Evolutionary conservation across 2,888 invertebrate species (phyloP), one percentile per base, ranked within the genome.

Genomic region (Drosophila diplacantha): DNA sequence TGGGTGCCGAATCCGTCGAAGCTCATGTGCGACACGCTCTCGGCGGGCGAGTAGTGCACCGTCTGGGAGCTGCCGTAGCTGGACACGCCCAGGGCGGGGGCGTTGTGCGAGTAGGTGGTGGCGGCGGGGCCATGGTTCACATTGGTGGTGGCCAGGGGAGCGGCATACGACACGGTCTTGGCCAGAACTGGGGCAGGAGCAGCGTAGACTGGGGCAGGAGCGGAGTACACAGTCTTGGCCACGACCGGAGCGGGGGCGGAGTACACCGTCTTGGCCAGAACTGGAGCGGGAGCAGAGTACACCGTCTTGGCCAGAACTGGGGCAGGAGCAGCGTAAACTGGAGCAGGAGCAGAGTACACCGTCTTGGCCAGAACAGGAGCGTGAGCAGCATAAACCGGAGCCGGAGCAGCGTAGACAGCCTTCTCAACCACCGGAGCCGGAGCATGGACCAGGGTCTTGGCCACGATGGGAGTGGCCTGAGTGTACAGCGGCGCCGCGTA

Each of bases 1-100:
- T 91, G 90, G 76, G 91, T 90, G 74, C 91, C 91, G 60, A 91
- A 90, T 71, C 92, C 92, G 75, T 89, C 90, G 90, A 92, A 93
- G 77, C 91, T 88, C 69, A 91, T 90, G 86, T 93, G 92, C 52
- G 92, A 91, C 44, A 92, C 92, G 64, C 90, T 91, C 72, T 91
- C 90, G 41, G 91, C 91, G 52, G 92, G 91, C 39, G 89, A 71
- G 86, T 90, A 78, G 83, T 87, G 78, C 69, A 91, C 85, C 53
- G 88, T 86, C 73, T 81, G 74, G 88, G 87, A 47, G 88, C 89
- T 79, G 52, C 78, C 73, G 75, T 85, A 81, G 83, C 83, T 74
- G 58, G 85, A 75, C 29, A 81, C 79, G 32, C 76, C 87, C 77
- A 85, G 73, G 9, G 88, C 87, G 66, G 85, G 84, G 24, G 88